Conservation (phyloP, 2,797 vertebrate genomes). For the Cirrhinus mrigala region DNA sequence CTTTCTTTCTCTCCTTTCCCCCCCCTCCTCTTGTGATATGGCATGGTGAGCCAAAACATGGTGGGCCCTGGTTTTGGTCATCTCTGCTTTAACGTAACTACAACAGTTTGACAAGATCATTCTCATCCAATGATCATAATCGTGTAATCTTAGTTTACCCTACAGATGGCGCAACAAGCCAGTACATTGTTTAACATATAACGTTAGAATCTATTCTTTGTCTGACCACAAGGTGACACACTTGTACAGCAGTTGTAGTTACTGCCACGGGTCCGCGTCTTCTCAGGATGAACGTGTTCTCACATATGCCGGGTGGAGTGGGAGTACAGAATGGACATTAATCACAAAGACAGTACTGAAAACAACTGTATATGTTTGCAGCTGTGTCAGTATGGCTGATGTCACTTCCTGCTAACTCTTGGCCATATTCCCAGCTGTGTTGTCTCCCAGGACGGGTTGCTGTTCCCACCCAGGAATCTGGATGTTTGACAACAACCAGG, state of each 20-base stretch:
- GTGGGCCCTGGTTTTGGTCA: too few species aligned
- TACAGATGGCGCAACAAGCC: slow-evolving; percentile 24
- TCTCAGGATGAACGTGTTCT: neutral
- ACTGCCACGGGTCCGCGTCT: neutral
- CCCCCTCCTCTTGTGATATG: too few species aligned
- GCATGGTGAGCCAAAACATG: too few species aligned
- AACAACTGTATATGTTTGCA: slow-evolving; percentile 33
- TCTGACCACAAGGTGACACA: slow-evolving; percentile 70
- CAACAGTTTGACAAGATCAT: neutral
- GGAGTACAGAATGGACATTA: slow-evolving; percentile 15
- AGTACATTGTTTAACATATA: too few species aligned
- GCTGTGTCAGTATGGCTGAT: slow-evolving; percentile 65
- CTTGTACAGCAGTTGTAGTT: neutral
- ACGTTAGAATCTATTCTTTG: neutral
- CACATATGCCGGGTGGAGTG: slow-evolving; percentile 27
- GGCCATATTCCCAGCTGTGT: slow-evolving; percentile 71
- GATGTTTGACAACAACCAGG: slow-evolving; percentile 80
- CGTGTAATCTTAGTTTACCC: neutral
- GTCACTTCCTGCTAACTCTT: slow-evolving; percentile 77
- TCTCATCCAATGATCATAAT: neutral
- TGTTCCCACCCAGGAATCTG: slow-evolving; percentile 84
- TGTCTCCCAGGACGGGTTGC: slow-evolving; percentile 76
- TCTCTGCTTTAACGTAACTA: too few species aligned
- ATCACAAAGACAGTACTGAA: slow-evolving; percentile 24
- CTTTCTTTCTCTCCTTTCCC: neutral